Conservation (phyloP, 2,888 invertebrate species). For the Coenonympha arcania region DNA sequence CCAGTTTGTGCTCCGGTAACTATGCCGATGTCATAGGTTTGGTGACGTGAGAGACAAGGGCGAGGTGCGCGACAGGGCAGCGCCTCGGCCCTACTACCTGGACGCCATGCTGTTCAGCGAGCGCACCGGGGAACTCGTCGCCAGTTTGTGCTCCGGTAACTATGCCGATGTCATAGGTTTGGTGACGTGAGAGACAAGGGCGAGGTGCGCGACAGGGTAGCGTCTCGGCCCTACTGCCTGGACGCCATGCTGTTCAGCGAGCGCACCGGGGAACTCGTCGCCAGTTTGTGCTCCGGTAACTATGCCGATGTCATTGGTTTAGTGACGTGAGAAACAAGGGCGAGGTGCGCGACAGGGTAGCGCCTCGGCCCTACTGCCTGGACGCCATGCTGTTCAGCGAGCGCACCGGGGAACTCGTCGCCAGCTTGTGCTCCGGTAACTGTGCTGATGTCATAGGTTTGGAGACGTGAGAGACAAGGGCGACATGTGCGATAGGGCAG, state of each 20-base stretch:
- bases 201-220: conserved; percentile 32
- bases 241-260: conserved; percentile 64
- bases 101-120: conserved; percentile 64
- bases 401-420: conserved; percentile 60
- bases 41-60: too few relatives aligned
- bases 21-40: too few relatives aligned
- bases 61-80: conserved; percentile 32
- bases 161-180: too few relatives aligned
- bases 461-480: too few relatives aligned
- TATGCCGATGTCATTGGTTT: too few relatives aligned
- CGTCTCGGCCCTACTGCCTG: conserved; percentile 38
- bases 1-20: conserved; percentile 58
- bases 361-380: conserved; percentile 38
- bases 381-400: conserved; percentile 64
- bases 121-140: conserved; percentile 60
- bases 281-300: conserved; percentile 58
- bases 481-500: conserved; percentile 32
- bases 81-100: conserved; percentile 38
- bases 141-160: conserved; percentile 58
- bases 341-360: conserved; percentile 32
- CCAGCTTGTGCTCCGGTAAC: conserved; percentile 58
- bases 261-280: conserved; percentile 60
- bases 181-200: too few relatives aligned
- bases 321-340: too few relatives aligned
- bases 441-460: too few relatives aligned